Base-by-base conservation (phyloP, 2,113 vertebrate species). In the Clupea harengus region DNA sequence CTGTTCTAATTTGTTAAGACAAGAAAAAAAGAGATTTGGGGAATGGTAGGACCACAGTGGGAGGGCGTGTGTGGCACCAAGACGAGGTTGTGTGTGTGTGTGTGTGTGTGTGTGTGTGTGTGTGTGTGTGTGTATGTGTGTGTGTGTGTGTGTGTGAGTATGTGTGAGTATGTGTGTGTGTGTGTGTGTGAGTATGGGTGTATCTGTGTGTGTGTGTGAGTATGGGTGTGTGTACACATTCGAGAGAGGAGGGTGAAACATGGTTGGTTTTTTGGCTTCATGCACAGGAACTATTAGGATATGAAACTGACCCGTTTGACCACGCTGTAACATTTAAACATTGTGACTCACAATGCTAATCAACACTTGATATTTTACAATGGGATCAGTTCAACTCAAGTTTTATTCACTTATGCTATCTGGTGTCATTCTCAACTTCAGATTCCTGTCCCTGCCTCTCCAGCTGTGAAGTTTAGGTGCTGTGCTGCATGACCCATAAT, bases 1-100 rank as follows among this genome's bases (percentile, higher is more conserved):
- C 93, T 92, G 92, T 92, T 94, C 91, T 94, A 93, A 94, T 94
- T 93, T 95, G 94, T 94, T 78, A 39, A 93, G 94, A 94, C 89
- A 10, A 25, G 83, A 52, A 81, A 80, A 9, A 75, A 49, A 82
- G 6, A 28, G n/a, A 44, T 78, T 17, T 78, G 28, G 25, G 10
- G 32, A 78, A 78, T 78, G 72, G 72, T 78, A 32, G 72, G 72
- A 78, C 72, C 72, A 78, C 72, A 78, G 72, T 78, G 25, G 72
- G 32, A 78, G 72, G 28, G 28, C 6, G 83, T 45, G 83, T 45
- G 83, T 64, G 83, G 9, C 64, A 67, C 64, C n/a, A 67, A 8
- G 64, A 67, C n/a, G 10, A 64, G 52, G 52, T 20, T 85, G 84
- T 52, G 83, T 85, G 84, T 83, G 52, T 45, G 32, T 83, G 82